These are phyloP conservation scores for Zelleria hepariella DNA, from an alignment of 2,888 invertebrate species.

Conservation along the genomic window DNA sequence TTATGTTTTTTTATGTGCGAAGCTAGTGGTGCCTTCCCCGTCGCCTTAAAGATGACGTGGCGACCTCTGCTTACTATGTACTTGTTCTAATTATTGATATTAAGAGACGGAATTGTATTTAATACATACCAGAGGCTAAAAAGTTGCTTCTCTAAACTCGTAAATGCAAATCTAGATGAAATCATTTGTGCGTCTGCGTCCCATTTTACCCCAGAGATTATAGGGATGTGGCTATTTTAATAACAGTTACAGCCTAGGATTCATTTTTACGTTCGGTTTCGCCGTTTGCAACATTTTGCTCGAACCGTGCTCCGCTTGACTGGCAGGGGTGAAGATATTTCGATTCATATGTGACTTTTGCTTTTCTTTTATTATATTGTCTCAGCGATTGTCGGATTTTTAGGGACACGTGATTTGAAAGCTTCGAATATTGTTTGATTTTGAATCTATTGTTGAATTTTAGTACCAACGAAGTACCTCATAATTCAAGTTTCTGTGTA, in stretches of 20 bases:
- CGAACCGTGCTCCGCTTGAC: slow-evolving; percentile 30
- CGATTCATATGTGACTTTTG: slow-evolving; percentile 40
- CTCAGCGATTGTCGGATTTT: neutral
- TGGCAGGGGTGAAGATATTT: slow-evolving; percentile 40
- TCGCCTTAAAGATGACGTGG: too few relatives aligned
- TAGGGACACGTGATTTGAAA: neutral
- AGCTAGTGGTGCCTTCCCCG: too few relatives aligned
- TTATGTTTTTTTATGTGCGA: too few relatives aligned
- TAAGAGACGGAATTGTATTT: too few relatives aligned
- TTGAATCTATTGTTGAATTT: neutral
- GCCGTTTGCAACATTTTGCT: neutral
- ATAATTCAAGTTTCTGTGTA: too few relatives aligned
- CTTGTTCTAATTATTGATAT: too few relatives aligned
- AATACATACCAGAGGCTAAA: too few relatives aligned
- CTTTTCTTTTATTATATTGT: slow-evolving; percentile 38
- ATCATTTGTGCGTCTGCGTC: neutral
- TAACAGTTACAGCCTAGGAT: neutral
- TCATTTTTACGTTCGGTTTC: neutral
- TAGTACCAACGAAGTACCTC: neutral
- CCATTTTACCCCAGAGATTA: neutral
- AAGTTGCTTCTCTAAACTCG: too few relatives aligned
- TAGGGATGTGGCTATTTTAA: neutral
- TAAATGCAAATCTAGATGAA: neutral
- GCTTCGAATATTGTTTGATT: neutral
- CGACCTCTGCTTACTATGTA: too few relatives aligned